Evolutionary conservation across 2,888 invertebrate species (phyloP).

Genomic region (Celastrina argiolus): DNA sequence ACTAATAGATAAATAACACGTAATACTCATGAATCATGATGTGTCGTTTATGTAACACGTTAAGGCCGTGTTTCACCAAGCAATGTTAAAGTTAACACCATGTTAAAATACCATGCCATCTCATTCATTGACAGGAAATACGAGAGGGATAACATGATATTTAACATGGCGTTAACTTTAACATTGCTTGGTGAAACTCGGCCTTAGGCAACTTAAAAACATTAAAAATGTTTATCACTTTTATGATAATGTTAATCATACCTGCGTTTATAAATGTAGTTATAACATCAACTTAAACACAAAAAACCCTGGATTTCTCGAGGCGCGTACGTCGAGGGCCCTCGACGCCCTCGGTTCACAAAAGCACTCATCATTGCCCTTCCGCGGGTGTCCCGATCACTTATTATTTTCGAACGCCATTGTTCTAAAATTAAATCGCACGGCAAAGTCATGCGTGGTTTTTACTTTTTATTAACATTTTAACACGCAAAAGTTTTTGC

Average conservation of each 20-base stretch:
- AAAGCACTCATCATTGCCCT: constrained; percentile 51
- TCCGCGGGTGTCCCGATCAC: constrained; percentile 49
- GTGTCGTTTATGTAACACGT: too few relatives aligned
- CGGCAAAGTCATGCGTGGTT: constrained; percentile 39
- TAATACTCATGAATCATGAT: too few relatives aligned
- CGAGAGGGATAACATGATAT: too few relatives aligned
- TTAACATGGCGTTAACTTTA: too few relatives aligned
- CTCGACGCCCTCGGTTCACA: constrained; percentile 48
- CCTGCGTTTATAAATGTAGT: background rate
- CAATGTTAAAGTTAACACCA: background rate
- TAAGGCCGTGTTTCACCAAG: too few relatives aligned
- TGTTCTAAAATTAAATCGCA: constrained; percentile 46
- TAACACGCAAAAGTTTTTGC: constrained; percentile 23
- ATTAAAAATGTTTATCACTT: background rate
- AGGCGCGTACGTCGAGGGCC: constrained; percentile 48
- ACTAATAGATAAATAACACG: too few relatives aligned
- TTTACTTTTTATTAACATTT: constrained; percentile 28
- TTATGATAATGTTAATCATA: background rate
- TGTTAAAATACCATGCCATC: too few relatives aligned
- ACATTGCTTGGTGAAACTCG: too few relatives aligned
- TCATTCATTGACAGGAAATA: too few relatives aligned
- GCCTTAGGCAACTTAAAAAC: background rate
- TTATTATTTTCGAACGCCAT: constrained; percentile 53
- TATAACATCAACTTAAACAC: constrained; percentile 27
- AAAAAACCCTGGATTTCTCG: constrained; percentile 39